These are phyloP conservation scores for Cinara cedri DNA, from an alignment of 2,888 invertebrate genomes.

Conservation along the genomic window DNA sequence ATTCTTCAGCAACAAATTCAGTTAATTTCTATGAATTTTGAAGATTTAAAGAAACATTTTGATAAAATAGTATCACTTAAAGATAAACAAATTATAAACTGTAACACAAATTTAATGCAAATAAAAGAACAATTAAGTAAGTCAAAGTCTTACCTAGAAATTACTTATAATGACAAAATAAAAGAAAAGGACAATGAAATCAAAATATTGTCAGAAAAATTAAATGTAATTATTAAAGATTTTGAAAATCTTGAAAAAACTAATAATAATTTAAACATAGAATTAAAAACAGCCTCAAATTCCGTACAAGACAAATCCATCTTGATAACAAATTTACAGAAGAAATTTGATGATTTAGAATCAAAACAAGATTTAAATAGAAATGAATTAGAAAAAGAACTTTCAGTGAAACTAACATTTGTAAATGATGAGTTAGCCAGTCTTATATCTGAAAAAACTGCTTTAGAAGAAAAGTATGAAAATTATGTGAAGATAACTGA, in stretches of 20 bases:
- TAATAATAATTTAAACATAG: slow-evolving; percentile 3
- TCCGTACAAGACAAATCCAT: slow-evolving; percentile 32
- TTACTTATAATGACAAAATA: slow-evolving; percentile 19
- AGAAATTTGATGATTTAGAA: slow-evolving; percentile 51
- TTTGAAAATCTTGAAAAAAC: slow-evolving; percentile 18
- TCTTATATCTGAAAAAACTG: slow-evolving; percentile 24
- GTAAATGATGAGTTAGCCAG: slow-evolving; percentile 17
- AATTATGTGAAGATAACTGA: neutral
- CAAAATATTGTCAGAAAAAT: slow-evolving; percentile 4
- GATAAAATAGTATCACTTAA: neutral
- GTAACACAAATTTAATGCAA: slow-evolving; percentile 21
- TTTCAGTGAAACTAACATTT: neutral
- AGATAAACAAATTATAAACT: slow-evolving; percentile 20
- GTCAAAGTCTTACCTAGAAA: slow-evolving; percentile 4
- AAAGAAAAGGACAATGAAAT: slow-evolving; percentile 28
- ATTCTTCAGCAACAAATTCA: slow-evolving; percentile 1
- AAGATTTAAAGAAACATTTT: neutral
- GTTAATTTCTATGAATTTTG: neutral
- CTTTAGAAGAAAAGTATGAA: slow-evolving; percentile 24
- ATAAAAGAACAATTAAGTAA: slow-evolving; percentile 5
- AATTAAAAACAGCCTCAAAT: slow-evolving; percentile 41
- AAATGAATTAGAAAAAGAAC: slow-evolving; percentile 48
- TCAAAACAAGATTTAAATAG: slow-evolving; percentile 15
- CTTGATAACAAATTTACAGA: slow-evolving; percentile 45
- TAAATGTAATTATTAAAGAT: slow-evolving; percentile 9